A percentile compares a stretch with the other conserved stretches of the same genome.
These are phyloP conservation scores for Morone chrysops DNA, from an alignment of 2,113 vertebrate genomes.

Conservation along the genomic window DNA sequence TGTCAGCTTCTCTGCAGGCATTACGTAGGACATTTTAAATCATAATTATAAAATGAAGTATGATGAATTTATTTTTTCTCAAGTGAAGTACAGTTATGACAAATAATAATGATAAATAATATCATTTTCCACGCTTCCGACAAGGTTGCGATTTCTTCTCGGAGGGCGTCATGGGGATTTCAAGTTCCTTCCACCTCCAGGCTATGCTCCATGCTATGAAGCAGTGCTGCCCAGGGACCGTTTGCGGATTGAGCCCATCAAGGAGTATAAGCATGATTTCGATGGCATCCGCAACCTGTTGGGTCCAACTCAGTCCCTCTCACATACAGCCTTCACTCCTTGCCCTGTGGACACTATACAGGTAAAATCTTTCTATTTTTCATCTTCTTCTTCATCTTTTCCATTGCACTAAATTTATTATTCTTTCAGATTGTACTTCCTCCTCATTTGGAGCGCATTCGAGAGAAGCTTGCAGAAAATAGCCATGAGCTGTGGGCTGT, in stretches of 20 bases:
- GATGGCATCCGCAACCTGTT: conserved; percentile 87
- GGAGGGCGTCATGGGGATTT: conserved; percentile 94
- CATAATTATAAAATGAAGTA: background rate
- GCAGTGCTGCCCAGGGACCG: conserved; percentile 91
- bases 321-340: conserved; percentile 91
- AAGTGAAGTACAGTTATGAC: background rate
- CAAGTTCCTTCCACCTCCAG: conserved; percentile 93
- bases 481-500: conserved; percentile 98
- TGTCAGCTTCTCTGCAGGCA: conserved; percentile 92
- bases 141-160: conserved; percentile 90
- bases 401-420: background rate
- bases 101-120: background rate
- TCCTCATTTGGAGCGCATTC: conserved; percentile 94
- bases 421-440: conserved; percentile 92
- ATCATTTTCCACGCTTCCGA: background rate
- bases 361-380: conserved; percentile 75
- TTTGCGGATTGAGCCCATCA: conserved; percentile 91
- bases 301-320: conserved; percentile 91
- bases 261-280: conserved; percentile 92
- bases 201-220: conserved; percentile 91
- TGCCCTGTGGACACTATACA: conserved; percentile 93
- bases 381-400: background rate
- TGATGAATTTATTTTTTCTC: background rate
- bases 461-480: conserved; percentile 97
- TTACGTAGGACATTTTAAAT: conserved; percentile 82